A percentile compares a stretch with the other conserved stretches of the same genome.
Conservation (phyloP, 1,140 invertebrate genomes). For the Bombus confusus region DNA sequence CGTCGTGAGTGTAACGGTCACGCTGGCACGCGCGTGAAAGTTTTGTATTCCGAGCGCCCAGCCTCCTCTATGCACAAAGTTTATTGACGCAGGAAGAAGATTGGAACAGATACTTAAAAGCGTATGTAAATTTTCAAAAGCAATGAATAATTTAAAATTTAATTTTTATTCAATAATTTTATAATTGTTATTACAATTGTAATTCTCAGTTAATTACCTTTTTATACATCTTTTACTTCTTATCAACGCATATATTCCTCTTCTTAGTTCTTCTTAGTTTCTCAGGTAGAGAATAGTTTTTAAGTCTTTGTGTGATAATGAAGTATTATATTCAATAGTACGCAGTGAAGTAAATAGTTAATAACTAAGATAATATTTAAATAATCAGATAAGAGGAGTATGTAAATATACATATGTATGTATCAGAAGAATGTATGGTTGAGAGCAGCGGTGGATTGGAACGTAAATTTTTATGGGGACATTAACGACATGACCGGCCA, state of each 20-base stretch:
- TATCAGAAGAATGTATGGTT: too few species aligned
- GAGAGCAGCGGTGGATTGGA: too few species aligned
- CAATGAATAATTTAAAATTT: neutral
- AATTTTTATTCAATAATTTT: neutral
- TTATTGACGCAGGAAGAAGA: constrained; percentile 14
- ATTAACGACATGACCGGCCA: too few species aligned
- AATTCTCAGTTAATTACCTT: neutral
- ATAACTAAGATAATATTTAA: too few species aligned
- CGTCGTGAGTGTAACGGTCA: constrained; percentile 53
- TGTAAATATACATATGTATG: too few species aligned
- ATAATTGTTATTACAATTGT: neutral
- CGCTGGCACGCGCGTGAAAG: constrained; percentile 64
- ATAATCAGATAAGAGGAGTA: too few species aligned
- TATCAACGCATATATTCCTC: neutral
- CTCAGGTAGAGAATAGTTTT: neutral
- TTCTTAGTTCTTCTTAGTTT: neutral
- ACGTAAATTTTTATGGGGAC: too few species aligned
- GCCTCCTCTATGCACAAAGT: constrained; percentile 36
- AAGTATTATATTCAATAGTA: neutral
- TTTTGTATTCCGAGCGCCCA: constrained; percentile 48
- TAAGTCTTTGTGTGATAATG: neutral
- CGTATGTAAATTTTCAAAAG: neutral
- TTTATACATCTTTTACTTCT: neutral
- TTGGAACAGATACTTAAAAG: neutral
- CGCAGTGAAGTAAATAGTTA: neutral